Percentiles rank a stretch among this genome's conserved stretches.
phyloP scores from a whole-genome alignment of 2,113 vertebrate species.

The Xiphophorus couchianus region DNA sequence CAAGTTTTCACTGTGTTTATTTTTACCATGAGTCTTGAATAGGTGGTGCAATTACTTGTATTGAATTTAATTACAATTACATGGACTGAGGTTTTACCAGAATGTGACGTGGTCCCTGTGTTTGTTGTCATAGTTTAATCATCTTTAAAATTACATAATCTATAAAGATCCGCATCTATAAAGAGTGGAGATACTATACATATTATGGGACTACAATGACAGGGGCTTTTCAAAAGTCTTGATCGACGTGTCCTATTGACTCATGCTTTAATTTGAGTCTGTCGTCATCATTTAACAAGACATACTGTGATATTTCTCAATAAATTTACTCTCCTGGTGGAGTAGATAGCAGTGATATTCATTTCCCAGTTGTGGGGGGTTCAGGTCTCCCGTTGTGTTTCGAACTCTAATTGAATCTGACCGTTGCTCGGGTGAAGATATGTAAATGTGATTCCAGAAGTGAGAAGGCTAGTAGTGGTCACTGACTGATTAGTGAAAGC shows the following conservation, averaged over 20 bases:
- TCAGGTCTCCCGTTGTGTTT: slow-evolving; percentile 50
- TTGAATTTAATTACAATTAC: slow-evolving; percentile 29
- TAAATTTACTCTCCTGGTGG: slow-evolving; percentile 45
- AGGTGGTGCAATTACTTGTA: slow-evolving; percentile 39
- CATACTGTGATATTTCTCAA: slow-evolving; percentile 49
- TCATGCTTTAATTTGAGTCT: slow-evolving; percentile 65
- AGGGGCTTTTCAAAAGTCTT: slow-evolving; percentile 49
- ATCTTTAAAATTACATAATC: slow-evolving; percentile 9
- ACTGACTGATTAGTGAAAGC: slow-evolving; percentile 38
- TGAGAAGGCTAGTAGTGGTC: slow-evolving; percentile 29
- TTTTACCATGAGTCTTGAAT: neutral
- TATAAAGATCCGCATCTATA: slow-evolving; percentile 24
- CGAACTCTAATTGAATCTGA: slow-evolving; percentile 60
- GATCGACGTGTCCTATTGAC: slow-evolving; percentile 66
- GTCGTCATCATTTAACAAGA: slow-evolving; percentile 60
- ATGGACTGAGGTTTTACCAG: slow-evolving; percentile 23
- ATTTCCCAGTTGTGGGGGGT: slow-evolving; percentile 58
- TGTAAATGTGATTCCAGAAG: slow-evolving; percentile 40
- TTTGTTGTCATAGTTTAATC: slow-evolving; percentile 62
- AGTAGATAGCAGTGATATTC: slow-evolving; percentile 53
- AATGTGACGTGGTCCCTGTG: slow-evolving; percentile 54
- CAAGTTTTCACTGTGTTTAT: slow-evolving; percentile 45
- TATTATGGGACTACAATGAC: slow-evolving; percentile 49
- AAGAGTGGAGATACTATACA: slow-evolving; percentile 64
- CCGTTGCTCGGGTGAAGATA: slow-evolving; percentile 62